Evolutionary conservation across 2,888 invertebrate species (phyloP), one percentile per base, ranked within the genome.

Genomic region (Rhopalosiphum nymphaeae): DNA sequence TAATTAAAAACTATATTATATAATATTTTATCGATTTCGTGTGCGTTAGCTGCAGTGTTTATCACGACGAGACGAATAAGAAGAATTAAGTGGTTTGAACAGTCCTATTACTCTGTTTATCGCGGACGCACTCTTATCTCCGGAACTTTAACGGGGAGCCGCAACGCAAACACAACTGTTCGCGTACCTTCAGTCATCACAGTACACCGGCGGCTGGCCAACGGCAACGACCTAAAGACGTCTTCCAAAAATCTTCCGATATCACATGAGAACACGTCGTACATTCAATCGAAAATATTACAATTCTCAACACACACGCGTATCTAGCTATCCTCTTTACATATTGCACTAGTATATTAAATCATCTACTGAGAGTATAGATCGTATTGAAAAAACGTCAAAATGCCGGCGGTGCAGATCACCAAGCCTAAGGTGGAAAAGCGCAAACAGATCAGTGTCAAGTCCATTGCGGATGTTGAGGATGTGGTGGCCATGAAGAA

Each of bases 401-500:
- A 78, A 7, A 78, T 78, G 78, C 78, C 78, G 21, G 3, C 78
- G 36, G 78, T 78, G 78, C 44, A 85, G 4, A 44, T 44, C 29
- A 94, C 42, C 61, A 94, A 67, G 29, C 84, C 89, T 49, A 84
- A 84, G 29, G 90, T 97, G 95, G 98, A 98, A 95, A 98, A 98
- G 96, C 97, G 99, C 95, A 99, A 99, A 97, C 99, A 99, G 96
- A 99, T 99, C 96, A 99, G 98, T 96, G 99, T 99, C 95, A 97
- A 99, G 95, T 99, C 99, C 94, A 99, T 99, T 95, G 99, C 99
- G 92, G 98, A 98, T 95, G 98, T 99, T 67, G 99, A 99, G 96
- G 99, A 99, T 97, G 99, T 99, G 92, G 96, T 97, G 93, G 99
- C 99, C 96, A 98, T 99, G 95, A 99, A 99, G 97, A 99, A 99